These are phyloP conservation scores for Ormyrus labotus DNA, from an alignment of 2,888 invertebrate species.

Conservation along the genomic window DNA sequence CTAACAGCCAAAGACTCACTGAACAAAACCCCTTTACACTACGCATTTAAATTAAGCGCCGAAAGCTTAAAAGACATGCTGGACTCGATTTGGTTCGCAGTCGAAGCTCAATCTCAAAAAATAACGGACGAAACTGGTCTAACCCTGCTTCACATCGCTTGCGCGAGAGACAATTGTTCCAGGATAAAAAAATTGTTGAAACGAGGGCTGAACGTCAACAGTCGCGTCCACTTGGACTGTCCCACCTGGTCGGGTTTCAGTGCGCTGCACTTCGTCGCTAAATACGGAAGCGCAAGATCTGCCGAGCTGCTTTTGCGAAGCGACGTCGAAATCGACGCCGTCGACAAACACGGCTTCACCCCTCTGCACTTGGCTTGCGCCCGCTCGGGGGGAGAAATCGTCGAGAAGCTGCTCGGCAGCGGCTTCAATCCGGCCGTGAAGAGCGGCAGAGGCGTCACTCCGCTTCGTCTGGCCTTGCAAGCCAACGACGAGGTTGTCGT, in stretches of 20 bases:
- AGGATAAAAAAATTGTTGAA: neutral
- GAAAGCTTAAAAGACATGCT: neutral
- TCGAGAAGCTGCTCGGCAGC: neutral
- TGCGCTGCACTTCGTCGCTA: slow-evolving; percentile 16
- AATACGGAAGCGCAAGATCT: neutral
- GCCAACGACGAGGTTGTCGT: neutral
- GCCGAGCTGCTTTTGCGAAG: neutral
- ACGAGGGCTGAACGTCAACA: neutral
- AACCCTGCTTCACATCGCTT: slow-evolving; percentile 18
- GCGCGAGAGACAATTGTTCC: neutral
- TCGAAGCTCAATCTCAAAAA: neutral
- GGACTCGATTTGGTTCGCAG: slow-evolving; percentile 8
- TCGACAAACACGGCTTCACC: slow-evolving; percentile 25
- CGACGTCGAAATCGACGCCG: neutral
- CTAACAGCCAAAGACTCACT: slow-evolving; percentile 8
- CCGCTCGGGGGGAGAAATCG: neutral
- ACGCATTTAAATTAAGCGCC: neutral
- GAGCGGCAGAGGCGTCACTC: neutral
- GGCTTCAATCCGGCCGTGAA: neutral
- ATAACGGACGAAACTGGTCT: neutral
- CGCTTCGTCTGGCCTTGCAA: slow-evolving; percentile 29
- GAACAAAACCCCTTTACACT: slow-evolving; percentile 17
- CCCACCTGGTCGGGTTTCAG: too few relatives aligned
- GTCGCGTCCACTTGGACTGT: too few relatives aligned
- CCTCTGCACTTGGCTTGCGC: slow-evolving; percentile 33